Evolutionary conservation across 2,888 invertebrate genomes (phyloP).

Genomic region (Teleiodes luculella): DNA sequence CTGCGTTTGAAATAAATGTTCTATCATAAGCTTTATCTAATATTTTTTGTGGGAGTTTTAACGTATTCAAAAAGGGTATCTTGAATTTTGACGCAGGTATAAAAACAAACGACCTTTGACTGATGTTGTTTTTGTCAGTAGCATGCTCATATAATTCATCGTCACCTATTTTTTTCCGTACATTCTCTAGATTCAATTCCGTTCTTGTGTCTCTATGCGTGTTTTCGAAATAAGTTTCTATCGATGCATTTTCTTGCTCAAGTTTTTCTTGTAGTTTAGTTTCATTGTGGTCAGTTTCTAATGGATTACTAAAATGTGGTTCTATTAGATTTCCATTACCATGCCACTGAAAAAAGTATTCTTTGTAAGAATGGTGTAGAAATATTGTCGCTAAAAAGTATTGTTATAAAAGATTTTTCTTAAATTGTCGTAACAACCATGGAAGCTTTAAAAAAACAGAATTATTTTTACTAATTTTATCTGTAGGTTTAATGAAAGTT

Average conservation of each 20-base stretch:
- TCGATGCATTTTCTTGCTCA: neutral
- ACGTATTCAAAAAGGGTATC: conserved; percentile 25
- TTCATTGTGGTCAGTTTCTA: neutral
- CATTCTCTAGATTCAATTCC: conserved; percentile 19
- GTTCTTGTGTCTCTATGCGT: neutral
- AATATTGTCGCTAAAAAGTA: no score
- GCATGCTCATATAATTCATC: conserved; percentile 42
- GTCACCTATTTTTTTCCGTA: conserved; percentile 27
- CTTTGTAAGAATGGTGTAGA: no score
- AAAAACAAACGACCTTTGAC: conserved; percentile 55
- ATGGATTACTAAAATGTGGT: neutral
- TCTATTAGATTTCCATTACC: no score
- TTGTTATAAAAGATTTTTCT: no score
- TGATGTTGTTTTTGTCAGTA: conserved; percentile 39
- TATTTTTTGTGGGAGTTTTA: neutral
- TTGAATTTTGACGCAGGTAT: conserved; percentile 44
- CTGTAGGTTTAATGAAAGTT: no score
- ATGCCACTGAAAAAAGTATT: no score
- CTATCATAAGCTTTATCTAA: neutral
- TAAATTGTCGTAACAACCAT: no score
- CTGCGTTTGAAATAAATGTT: conserved; percentile 6
- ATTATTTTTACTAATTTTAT: no score
- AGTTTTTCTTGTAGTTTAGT: neutral
- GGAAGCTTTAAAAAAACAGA: no score
- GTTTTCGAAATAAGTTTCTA: neutral